Evolutionary conservation across 2,888 invertebrate species (phyloP), one percentile per base, ranked within the genome.

Genomic region (Mayetiola destructor): DNA sequence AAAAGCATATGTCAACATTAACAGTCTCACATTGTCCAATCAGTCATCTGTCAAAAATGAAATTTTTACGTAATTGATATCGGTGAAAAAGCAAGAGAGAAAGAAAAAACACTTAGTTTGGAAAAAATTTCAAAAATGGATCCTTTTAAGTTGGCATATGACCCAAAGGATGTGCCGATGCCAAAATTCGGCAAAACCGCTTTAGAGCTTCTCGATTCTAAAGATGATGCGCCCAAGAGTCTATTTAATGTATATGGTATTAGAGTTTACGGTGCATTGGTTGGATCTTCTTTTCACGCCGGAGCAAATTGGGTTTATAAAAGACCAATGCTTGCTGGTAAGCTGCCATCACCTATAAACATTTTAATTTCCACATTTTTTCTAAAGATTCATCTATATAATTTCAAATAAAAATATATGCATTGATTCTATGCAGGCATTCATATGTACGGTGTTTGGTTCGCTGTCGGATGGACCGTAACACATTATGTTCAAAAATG

Each of bases 401-500:
- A 6, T 32, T 32, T 32, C 8, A 32, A 32, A 32, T 32, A 10
- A 32, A 32, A 32, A 32, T 48, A 27, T n/a, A 48, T 48, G 29
- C 3, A 27, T n/a, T 48, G 23, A 2, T 48, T 8, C 8, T 48
- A n/a, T 48, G 16, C 23, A 48, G 48, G 48, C 27, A 20, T 20
- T 48, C 16, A 48, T n/a, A 30, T 2, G 2, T 48, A 48, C 27
- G 27, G 27, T 27, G 27, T 48, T 4, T 48, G 16, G 5, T 6
- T 27, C 16, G 48, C 27, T n/a, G 27, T 65, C 3, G 77, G 72
- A 32, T 70, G 64, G 59, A 68, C 62, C 39, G 39, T 76, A 1
- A 77, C 20, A 6, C 27, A 48, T 6, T 14, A 8, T 14, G 3
- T 27, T 4, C 1, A 2, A 80, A 61, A 67, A 76, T 73, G 73